Evolutionary conservation across 1,140 invertebrate genomes (phyloP), one percentile per base, ranked within the genome.

Genomic region (Drosophila cardini): DNA sequence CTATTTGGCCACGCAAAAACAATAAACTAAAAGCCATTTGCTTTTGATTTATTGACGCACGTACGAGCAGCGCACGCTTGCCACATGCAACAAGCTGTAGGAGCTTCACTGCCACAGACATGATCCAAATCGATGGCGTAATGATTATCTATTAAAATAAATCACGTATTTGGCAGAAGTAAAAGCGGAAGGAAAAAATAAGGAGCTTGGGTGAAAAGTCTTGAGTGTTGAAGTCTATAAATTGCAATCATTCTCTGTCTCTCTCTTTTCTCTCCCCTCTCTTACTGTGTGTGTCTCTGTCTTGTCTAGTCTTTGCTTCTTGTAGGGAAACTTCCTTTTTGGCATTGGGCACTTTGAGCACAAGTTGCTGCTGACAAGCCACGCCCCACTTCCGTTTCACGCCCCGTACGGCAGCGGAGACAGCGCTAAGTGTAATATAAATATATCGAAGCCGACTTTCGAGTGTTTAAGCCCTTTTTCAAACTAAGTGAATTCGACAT

Each of bases 141-240:
- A 87, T 87, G 84, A 89, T 89, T 89, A 89, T 89, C 84, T 90
- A 89, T 89, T 89, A 89, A 89, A 89, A 89, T 89, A 89, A 90
- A 89, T 89, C 84, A 89, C 84, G 84, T 90, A 90, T 89, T 80
- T 80, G 84, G 80, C 83, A 86, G 72, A 68, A 76, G 52, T 53
- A 57, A 38, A 38, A n/a, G 21, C 21, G 78, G 60, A 70, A 50
- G 57, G 67, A 46, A 58, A 26, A 5, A 26, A 4, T 26, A 26
- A 26, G 21, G 21, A 26, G 21, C 56, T 52, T 8, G n/a, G 48
- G n/a, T 26, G n/a, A 13, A 43, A 43, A 36, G n/a, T 55, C 34
- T 76, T 78, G 61, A 78, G 69, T 82, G 77, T 78, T 76, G 77
- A 89, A 89, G 84, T 89, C 84, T 73, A 89, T 89, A 89, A 89